Base-by-base conservation (phyloP, 1,140 invertebrate species). In the Spodoptera litura region DNA sequence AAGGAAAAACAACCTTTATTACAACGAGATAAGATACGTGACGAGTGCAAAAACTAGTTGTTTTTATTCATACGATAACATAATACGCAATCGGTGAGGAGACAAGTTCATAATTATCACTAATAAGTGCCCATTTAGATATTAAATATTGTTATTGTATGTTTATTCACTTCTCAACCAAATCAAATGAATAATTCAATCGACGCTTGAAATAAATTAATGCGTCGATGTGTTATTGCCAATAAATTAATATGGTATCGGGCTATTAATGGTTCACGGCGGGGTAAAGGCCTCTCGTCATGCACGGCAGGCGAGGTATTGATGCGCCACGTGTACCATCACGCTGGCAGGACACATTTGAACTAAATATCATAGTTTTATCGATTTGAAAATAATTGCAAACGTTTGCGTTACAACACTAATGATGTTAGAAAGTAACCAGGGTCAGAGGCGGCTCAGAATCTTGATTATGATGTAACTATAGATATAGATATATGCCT, bases 1-100 rank as follows among this genome's bases (percentile, higher is more conserved):
- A 51, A 68, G 64, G 11, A 53, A 68, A 68, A 68, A 68, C 64
- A 68, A 52, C 49, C 49, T 68, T 53, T 68, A 52, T 31, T 52
- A n/a, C 64, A 11, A 25, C 15, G 64, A 68, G 64, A 68, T 68
- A 68, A 68, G 49, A 68, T 68, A 53, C 11, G 20, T 31, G 64
- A 49, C n/a, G 49, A 68, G 20, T 49, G 49, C 35, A 68, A 51
- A 52, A 68, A 68, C 13, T 31, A 68, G 11, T 52, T 53, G 49
- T 68, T 68, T 68, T 52, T 53, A 35, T 52, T 53, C 44, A 51
- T 35, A 27, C 49, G 49, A 68, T 68, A 68, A 13, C 5, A 20
- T 52, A 3, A 64, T 20, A 20, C 35, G 31, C 61, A 64, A 64
- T 49, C 61, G 20, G 11, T 49, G n/a, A 49, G 13, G 35, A 62